Percentiles rank a stretch among this genome's conserved stretches.
phyloP scores from a whole-genome alignment of 2,888 invertebrate genomes.

The Caenorhabditis sp. region DNA sequence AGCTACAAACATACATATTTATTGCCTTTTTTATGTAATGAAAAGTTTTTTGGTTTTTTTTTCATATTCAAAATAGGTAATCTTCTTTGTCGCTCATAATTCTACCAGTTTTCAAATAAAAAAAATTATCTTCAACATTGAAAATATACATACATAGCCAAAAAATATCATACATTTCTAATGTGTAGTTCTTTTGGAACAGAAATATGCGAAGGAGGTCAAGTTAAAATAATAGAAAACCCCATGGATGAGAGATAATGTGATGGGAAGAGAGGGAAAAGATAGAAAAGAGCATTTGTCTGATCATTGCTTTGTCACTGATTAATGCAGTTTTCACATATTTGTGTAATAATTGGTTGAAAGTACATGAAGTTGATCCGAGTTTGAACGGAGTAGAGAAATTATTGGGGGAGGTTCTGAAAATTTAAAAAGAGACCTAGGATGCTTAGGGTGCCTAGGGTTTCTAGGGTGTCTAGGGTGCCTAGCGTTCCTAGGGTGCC shows the following conservation, averaged over 20 bases:
- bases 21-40: background rate
- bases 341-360: conserved; percentile 1
- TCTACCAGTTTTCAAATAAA: background rate
- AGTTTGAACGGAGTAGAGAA: background rate
- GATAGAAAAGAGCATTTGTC: background rate
- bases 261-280: background rate
- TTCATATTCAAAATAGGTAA: background rate
- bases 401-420: too few species aligned
- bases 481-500: too few species aligned
- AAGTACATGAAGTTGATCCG: background rate
- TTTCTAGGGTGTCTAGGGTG: too few species aligned
- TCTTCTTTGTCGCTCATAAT: background rate
- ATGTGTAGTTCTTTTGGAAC: too few species aligned
- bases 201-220: background rate
- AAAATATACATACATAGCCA: too few species aligned
- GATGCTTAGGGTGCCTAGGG: too few species aligned
- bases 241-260: background rate
- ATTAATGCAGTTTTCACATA: background rate
- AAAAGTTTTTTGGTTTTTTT: background rate
- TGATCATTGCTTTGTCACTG: background rate
- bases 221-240: background rate
- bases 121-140: too few species aligned
- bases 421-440: too few species aligned
- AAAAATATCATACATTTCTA: too few species aligned
- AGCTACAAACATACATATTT: too few species aligned